These are phyloP conservation scores for Eulemur mongoz DNA, from an alignment of 2,797 vertebrate genomes.

Conservation along the genomic window DNA sequence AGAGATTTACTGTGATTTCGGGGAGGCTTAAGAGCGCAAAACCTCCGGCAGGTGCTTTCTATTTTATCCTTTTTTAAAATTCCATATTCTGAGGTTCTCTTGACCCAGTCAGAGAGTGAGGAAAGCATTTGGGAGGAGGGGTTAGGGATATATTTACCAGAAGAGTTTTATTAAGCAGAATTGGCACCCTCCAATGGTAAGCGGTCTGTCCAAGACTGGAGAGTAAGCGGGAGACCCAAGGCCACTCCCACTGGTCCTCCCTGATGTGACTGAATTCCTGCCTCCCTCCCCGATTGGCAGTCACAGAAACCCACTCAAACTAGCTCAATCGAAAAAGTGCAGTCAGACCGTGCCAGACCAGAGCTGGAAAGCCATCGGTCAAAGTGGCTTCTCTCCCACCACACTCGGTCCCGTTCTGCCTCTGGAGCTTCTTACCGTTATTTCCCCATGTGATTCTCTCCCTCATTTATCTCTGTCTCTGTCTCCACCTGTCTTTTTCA, in stretches of 20 bases:
- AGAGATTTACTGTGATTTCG: background rate
- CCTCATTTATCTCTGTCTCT: background rate
- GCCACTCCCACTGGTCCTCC: background rate
- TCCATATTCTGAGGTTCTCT: background rate
- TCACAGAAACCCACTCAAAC: background rate
- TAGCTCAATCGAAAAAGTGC: background rate
- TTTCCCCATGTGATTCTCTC: background rate
- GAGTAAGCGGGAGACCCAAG: background rate
- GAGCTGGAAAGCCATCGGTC: background rate
- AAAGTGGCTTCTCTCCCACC: background rate
- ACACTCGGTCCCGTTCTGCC: background rate
- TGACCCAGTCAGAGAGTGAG: background rate
- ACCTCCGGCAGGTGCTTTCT: background rate
- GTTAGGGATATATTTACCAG: background rate
- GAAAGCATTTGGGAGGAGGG: background rate
- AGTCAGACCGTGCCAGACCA: background rate
- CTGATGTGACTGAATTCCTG: background rate
- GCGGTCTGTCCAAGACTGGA: background rate
- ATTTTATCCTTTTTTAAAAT: background rate
- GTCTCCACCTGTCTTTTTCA: background rate
- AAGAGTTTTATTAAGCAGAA: background rate
- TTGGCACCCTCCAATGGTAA: background rate
- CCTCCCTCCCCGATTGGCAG: background rate
- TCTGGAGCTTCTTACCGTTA: background rate
- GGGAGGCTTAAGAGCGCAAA: background rate